phyloP scores from a whole-genome alignment of 2,888 invertebrate genomes.

The Itoplectis maculator region DNA sequence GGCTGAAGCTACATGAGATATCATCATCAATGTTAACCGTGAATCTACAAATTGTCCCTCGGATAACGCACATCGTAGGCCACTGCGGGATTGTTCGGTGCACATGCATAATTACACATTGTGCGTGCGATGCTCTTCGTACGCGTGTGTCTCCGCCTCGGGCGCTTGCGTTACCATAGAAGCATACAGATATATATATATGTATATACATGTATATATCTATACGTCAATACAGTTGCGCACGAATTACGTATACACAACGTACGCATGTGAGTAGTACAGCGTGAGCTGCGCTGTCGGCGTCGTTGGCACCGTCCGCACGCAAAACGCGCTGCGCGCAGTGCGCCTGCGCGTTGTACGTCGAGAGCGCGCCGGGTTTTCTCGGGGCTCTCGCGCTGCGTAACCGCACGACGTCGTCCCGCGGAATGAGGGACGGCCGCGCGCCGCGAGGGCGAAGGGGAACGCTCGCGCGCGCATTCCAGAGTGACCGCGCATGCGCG shows the following conservation, averaged over 20 bases:
- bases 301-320: constrained; percentile 10
- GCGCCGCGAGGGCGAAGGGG: constrained; percentile 59
- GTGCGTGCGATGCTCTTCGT: constrained; percentile 43
- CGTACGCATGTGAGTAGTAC: not conserved
- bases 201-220: too few species aligned
- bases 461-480: constrained; percentile 71
- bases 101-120: not conserved
- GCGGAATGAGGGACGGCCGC: constrained; percentile 71
- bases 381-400: constrained; percentile 34
- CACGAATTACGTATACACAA: not conserved
- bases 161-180: constrained; percentile 21
- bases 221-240: too few species aligned
- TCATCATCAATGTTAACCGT: too few species aligned
- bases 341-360: not conserved
- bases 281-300: constrained; percentile 13
- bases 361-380: constrained; percentile 15
- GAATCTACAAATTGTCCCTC: too few species aligned
- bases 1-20: too few species aligned
- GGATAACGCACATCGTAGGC: too few species aligned
- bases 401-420: constrained; percentile 72
- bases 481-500: constrained; percentile 69
- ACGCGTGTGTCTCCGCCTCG: constrained; percentile 23
- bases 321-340: constrained; percentile 9
- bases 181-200: constrained; percentile 15
- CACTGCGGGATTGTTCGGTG: not conserved